Evolutionary conservation across 2,797 vertebrate species (phyloP), one percentile per base, ranked within the genome.

Genomic region (Eulemur albifrons): DNA sequence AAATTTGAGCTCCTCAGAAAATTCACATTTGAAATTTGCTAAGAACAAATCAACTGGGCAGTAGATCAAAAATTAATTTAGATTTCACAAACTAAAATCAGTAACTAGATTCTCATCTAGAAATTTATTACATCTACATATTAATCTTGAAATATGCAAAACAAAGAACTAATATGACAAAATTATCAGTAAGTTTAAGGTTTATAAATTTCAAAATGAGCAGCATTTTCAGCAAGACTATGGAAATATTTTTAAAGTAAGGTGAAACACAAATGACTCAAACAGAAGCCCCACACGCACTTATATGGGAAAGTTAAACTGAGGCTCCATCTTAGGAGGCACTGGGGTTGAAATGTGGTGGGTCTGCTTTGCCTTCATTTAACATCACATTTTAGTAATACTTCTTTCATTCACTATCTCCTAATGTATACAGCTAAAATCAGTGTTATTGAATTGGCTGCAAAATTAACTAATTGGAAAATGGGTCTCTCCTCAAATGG

Each of bases 151-250:
- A 94, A 92, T 82, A 94, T 10, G 10, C 21, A 96, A 92, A 27
- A 95, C 27, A 96, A 88, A 91, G 17, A 63, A 25, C 43, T 73
- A 84, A 35, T 50, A 65, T 8, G 80, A 89, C 20, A 93, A 93
- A 97, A 96, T 70, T 89, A 96, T 50, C 13, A 38, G 4, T 27
- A 96, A 72, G 43, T 48, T 90, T 84, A 81, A 50, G 21, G 27
- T 63, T 92, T 88, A 88, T 32, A 85, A 94, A 93, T 88, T 95
- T 95, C 52, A 95, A 96, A 94, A 54, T 88, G 12, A 67, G 54
- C 15, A 94, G 9, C 8, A 61, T 76, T 79, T 97, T 88, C 57
- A 57, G 15, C 11, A 88, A 85, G 96, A 94, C 40, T 54, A 85
- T 21, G 30, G 35, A 90, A 83, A 48, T 73, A 85, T 76, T 90